Base-by-base conservation (phyloP, 2,797 vertebrate genomes). In the Amphiprion clarkii region DNA sequence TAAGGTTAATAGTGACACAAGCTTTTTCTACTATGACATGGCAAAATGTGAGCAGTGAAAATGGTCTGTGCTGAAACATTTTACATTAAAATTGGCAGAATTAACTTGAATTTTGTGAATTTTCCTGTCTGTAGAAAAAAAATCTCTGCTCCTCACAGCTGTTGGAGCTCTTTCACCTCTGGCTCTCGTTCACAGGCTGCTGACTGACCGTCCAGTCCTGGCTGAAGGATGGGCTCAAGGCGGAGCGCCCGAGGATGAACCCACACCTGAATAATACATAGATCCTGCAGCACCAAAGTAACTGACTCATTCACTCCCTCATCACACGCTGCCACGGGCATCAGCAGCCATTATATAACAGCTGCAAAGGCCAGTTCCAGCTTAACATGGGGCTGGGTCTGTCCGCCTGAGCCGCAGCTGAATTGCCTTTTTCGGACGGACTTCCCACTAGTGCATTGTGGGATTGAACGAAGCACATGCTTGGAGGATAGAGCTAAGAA, bases 301-400 rank as follows among this genome's bases (percentile, higher is more conserved):
- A 82, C 84, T 79, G 79, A 89, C 81, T 89, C 79, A 81, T 77
- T 77, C 49, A 33, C 54, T 76, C 49, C 44, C 53, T 82, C 79
- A 73, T 89, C 87, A 76, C 57, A 44, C 27, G 40, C 65, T 57
- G 73, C 67, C 49, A 72, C 56, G 56, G 62, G 72, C 79, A 87
- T 81, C 83, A 71, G 82, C 74, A 89, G 83, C 65, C 52, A 65
- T 93, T 93, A 93, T 70, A 74, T 91, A 92, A 93, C 74, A 27
- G 60, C 82, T 60, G 76, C 81, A 84, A 78, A 86, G 82, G 57
- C 71, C 79, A 74, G 69, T 25, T 83, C 48, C 67, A 71, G 59
- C 60, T 67, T 67, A 69, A 68, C 68, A 67, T 42, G 49, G 44
- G 67, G 44, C 21, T 51, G 39, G 27, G 59, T 31, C 68, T 66